Conservation (phyloP, 2,797 vertebrate species). For the Lates japonicus region DNA sequence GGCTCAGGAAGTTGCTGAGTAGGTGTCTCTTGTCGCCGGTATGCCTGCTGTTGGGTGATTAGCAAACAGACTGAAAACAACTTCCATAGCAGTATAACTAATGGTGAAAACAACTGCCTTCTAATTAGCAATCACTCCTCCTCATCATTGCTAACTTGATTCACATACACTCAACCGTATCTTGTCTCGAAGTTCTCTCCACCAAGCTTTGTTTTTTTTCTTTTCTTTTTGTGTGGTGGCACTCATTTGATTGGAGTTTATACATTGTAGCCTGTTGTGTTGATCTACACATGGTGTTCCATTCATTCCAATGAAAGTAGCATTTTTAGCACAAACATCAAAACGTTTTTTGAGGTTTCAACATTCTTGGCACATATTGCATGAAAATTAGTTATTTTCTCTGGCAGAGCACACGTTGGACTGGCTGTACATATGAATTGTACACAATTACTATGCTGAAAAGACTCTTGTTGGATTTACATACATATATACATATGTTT, state of each 20-base stretch:
- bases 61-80: too few species aligned
- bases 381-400: not conserved
- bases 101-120: too few species aligned
- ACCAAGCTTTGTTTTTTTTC: too few species aligned
- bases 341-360: not conserved
- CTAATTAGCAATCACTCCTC: too few species aligned
- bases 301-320: too few species aligned
- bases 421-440: not conserved
- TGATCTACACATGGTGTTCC: not conserved
- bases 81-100: too few species aligned
- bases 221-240: too few species aligned
- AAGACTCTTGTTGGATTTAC: not conserved
- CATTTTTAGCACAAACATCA: too few species aligned
- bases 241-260: not conserved
- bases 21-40: conserved; percentile 4
- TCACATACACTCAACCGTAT: too few species aligned
- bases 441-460: not conserved
- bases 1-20: conserved; percentile 5
- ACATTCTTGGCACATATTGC: not conserved
- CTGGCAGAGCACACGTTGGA: not conserved
- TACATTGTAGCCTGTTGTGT: not conserved
- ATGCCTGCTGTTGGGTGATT: too few species aligned
- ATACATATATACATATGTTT: not conserved
- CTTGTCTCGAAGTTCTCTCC: too few species aligned
- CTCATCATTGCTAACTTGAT: too few species aligned